Base-by-base conservation (phyloP, 2,113 vertebrate species). In the Paramormyrops kingsleyae region DNA sequence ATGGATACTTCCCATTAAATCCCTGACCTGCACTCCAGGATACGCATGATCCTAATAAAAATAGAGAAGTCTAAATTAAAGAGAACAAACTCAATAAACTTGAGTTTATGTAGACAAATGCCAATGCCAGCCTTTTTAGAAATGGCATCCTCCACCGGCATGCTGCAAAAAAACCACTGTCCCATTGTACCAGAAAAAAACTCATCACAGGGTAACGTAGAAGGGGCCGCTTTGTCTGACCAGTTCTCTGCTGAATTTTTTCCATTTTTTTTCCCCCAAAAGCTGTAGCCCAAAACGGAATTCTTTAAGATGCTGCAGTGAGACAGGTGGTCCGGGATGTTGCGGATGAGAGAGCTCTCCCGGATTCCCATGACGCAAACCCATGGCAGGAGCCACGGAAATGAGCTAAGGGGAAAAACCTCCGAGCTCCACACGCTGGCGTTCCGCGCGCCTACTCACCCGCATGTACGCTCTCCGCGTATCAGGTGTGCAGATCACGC, bases 1-100 rank as follows among this genome's bases (percentile, higher is more conserved):
- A 94, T 89, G 92, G 90, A 94, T 91, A 92, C 91, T 93, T 93
- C 94, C 91, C 50, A 90, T 90, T 90, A 88, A 88, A 88, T 83
- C 70, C 35, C 46, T 49, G 74, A 83, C 35, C 70, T 49, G 42
- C 24, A n/a, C 35, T 50, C 87, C 27, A 53, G 85, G 92, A 90
- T 74, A 88, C 27, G 87, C 52, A 80, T 5, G 17, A 27, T 89
- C 62, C 24, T 91, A 88, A 87, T 89, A 74, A 87, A 53, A 39
- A 50, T 31, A 50, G 13, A 77, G 44, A 80, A 74, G 49, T 9
- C n/a, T 56, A 53, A 53, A 87, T 52, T 35, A 87, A 87, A 53
- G n/a, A 19, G 50, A 52, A 87, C 13, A 90, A 83, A 53, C 46
- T 46, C 47, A 46, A 90, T 44, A 39, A 88, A 44, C 31, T 62